Evolutionary conservation across 2,113 vertebrate genomes (phyloP), one percentile per base, ranked within the genome.

Genomic region (Neogale vison): DNA sequence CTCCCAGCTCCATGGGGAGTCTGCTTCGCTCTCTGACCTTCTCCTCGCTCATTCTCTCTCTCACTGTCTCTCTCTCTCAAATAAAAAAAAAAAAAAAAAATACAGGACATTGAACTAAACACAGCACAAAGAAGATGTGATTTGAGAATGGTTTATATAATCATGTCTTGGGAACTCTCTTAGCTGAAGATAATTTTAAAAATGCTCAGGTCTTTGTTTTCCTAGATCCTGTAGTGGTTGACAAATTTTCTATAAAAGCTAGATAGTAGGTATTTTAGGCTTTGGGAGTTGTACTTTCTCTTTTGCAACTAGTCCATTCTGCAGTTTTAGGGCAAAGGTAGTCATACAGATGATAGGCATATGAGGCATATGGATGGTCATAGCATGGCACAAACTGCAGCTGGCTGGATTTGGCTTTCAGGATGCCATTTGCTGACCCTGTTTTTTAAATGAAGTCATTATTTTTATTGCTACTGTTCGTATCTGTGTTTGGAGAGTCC

Each of bases 401-500:
- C 8, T 96, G 84, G 21, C 81, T 88, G 14, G 81, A 69, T 94
- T 76, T 90, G 76, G 26, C 65, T 85, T 90, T 4, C 6, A 79
- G 57, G 34, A 26, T 39, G 14, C 65, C 61, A 4, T 95, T 57
- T 85, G 21, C 63, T 85, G 23, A 57, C 55, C 23, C 21, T 95
- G 15, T 83, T 83, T 90, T 71, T 76, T 94, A 90, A 34, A 65
- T 69, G 21, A 42, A 86, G 47, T 81, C n/a, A 50, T 0, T 93
- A 52, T 65, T 81, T 82, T 31, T 88, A 0, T 80, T 85, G 90
- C 93, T 52, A 92, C 31, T 85, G 3, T 97, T 92, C 3, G 1
- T 84, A n/a, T 95, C 61, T 88, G 1, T 96, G 59, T 90, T 77
- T 95, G 72, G 52, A 94, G 80, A 86, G 45, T 92, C n/a, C 74